Evolutionary conservation across 2,888 invertebrate species (phyloP).

Genomic region (Drosophila kuntzei): DNA sequence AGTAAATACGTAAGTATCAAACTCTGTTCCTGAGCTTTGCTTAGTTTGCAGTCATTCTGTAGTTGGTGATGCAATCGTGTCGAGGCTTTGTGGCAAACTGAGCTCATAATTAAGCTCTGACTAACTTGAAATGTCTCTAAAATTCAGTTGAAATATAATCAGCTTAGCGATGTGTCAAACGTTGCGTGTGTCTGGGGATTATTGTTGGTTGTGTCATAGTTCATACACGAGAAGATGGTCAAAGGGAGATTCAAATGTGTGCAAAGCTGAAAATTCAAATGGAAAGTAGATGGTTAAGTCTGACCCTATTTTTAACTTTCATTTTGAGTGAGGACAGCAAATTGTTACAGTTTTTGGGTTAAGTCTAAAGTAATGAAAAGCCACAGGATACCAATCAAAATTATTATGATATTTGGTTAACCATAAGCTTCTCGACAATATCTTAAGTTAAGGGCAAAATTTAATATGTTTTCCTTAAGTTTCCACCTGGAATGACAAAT

Average conservation of each 20-base stretch:
- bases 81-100: conserved; percentile 4
- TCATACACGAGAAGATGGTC: background rate
- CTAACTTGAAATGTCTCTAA: conserved; percentile 3
- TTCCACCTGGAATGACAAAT: conserved; percentile 11
- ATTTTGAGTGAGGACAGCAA: conserved; percentile 4
- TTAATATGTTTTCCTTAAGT: conserved; percentile 4
- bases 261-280: conserved; percentile 1
- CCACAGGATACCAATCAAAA: conserved; percentile 14
- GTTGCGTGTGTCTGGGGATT: conserved; percentile 16
- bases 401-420: conserved; percentile 14
- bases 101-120: conserved; percentile 18
- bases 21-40: background rate
- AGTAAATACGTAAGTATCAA: no score
- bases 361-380: background rate
- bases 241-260: background rate
- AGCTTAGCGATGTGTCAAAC: conserved; percentile 35
- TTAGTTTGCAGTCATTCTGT: background rate
- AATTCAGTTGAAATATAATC: conserved; percentile 39
- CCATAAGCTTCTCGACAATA: conserved; percentile 1
- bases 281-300: background rate
- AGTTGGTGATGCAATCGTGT: conserved; percentile 7
- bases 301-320: background rate
- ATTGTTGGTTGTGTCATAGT: conserved; percentile 16
- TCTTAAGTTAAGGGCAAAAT: background rate
- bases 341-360: conserved; percentile 1